Conservation (phyloP, 1,140 invertebrate species). For the Musca domestica region DNA sequence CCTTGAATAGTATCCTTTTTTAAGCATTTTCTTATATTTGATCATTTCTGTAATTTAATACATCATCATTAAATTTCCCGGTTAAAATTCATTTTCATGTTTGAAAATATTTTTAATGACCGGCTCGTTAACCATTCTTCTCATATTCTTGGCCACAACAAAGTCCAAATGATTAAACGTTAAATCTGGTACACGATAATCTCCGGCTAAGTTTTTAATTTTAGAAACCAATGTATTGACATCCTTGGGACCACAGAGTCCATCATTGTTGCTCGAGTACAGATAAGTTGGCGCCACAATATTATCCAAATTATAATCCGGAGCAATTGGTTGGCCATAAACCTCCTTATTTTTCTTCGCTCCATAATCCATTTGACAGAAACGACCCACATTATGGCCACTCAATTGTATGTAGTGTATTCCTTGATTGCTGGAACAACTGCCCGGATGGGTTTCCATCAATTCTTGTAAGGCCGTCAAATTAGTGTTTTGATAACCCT, state of each 20-base stretch:
- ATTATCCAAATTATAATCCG: slow-evolving; percentile 59
- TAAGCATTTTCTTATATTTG: too few relatives aligned
- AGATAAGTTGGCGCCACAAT: slow-evolving; percentile 65
- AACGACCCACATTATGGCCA: slow-evolving; percentile 29
- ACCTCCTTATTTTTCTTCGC: slow-evolving; percentile 52
- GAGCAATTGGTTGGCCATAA: slow-evolving; percentile 56
- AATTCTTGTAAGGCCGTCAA: slow-evolving; percentile 39
- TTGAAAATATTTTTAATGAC: slow-evolving; percentile 31
- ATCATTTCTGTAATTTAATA: too few relatives aligned
- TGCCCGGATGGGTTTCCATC: slow-evolving; percentile 50
- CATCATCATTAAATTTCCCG: background rate
- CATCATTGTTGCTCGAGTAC: slow-evolving; percentile 72
- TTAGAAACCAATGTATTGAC: slow-evolving; percentile 57
- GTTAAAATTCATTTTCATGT: background rate
- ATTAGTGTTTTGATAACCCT: slow-evolving; percentile 34
- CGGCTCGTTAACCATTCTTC: slow-evolving; percentile 55
- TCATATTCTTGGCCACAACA: slow-evolving; percentile 55
- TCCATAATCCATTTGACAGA: slow-evolving; percentile 40
- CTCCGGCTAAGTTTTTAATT: slow-evolving; percentile 50
- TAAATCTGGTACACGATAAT: slow-evolving; percentile 49
- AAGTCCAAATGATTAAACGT: slow-evolving; percentile 61
- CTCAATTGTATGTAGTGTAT: slow-evolving; percentile 38
- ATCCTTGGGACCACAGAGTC: slow-evolving; percentile 55
- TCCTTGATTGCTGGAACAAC: slow-evolving; percentile 36
- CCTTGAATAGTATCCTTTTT: too few relatives aligned